phyloP scores from a whole-genome alignment of 2,888 invertebrate genomes.

The Drosophila neutralis region DNA sequence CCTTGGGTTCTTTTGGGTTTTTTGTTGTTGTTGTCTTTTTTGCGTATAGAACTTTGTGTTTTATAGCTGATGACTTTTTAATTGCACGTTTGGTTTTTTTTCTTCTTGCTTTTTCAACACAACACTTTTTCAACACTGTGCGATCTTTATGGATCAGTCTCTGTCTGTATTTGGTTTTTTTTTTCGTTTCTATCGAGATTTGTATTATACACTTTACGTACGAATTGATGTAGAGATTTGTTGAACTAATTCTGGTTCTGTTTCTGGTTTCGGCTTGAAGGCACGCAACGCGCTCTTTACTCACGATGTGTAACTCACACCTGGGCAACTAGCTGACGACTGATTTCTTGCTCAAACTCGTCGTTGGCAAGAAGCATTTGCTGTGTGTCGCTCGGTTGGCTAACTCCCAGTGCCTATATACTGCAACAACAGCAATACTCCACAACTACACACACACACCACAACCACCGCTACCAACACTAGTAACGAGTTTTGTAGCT shows the following conservation, averaged over 20 bases:
- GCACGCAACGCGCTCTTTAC: conserved; percentile 66
- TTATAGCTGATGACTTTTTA: conserved; percentile 67
- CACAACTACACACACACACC: conserved; percentile 24
- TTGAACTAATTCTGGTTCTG: conserved; percentile 12
- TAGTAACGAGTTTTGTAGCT: conserved; percentile 56
- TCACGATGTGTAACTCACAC: conserved; percentile 80
- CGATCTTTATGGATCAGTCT: conserved; percentile 54
- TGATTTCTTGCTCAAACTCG: conserved; percentile 80
- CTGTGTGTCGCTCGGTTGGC: conserved; percentile 61
- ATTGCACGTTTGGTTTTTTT: conserved; percentile 53
- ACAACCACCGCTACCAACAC: conserved; percentile 6
- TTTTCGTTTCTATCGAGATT: conserved; percentile 8
- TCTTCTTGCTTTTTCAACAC: conserved; percentile 26
- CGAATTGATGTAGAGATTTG: conserved; percentile 10
- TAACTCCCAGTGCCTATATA: conserved; percentile 63
- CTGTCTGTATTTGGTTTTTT: conserved; percentile 27
- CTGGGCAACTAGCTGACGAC: conserved; percentile 83
- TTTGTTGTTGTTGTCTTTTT: neutral
- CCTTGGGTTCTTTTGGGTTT: conserved; percentile 58
- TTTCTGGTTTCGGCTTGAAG: conserved; percentile 20
- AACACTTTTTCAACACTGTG: conserved; percentile 42
- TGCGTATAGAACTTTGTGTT: conserved; percentile 30
- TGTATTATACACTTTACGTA: conserved; percentile 11
- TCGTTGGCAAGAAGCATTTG: conserved; percentile 82
- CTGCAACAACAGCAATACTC: conserved; percentile 40